Base-by-base conservation (phyloP, 2,113 vertebrate genomes). In the Bubo bubo region DNA sequence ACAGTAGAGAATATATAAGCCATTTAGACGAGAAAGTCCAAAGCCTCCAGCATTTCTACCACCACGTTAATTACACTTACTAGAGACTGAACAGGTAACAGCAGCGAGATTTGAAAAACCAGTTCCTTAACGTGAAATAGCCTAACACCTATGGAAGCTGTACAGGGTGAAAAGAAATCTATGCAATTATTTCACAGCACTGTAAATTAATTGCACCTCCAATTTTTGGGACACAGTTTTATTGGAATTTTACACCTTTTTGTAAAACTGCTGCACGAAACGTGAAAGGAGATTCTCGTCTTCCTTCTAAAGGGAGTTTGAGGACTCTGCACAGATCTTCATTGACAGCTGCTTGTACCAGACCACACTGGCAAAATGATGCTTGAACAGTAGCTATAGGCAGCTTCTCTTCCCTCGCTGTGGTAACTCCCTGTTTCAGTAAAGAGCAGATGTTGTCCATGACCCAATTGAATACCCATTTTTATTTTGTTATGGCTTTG, bases 401-500 rank as follows among this genome's bases (percentile, higher is more conserved):
- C 92, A 90, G 74, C 70, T 82, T 71, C 62, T 63, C 81, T 16
- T 64, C 43, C 47, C 82, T 82, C 4, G 0, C 35, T 58, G 74
- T 20, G 47, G 43, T 28, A 75, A 70, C 26, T 64, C 70, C 62
- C 28, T 55, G 37, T 6, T 81, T 79, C 26, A 93, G 91, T 19
- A 47, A 66, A 73, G 45, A 80, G 56, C 89, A 97, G 80, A 94
- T 82, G 94, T 92, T 93, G 73, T 43, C 21, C 63, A 70, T 86
- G 91, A 96, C 81, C 87, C 93, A 94, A 11, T 3, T 89, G 87
- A 96, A 83, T 16, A 95, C 53, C n/a, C 21, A 23, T 20, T 80
- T 86, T 77, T 70, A 66, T 90, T 80, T 77, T 84, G 58, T 77
- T 95, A 91, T 86, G 74, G 91, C 94, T 97, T 93, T 96, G 94